These are phyloP conservation scores for Syngnathus acus DNA, from an alignment of 2,797 vertebrate genomes.

Conservation along the genomic window DNA sequence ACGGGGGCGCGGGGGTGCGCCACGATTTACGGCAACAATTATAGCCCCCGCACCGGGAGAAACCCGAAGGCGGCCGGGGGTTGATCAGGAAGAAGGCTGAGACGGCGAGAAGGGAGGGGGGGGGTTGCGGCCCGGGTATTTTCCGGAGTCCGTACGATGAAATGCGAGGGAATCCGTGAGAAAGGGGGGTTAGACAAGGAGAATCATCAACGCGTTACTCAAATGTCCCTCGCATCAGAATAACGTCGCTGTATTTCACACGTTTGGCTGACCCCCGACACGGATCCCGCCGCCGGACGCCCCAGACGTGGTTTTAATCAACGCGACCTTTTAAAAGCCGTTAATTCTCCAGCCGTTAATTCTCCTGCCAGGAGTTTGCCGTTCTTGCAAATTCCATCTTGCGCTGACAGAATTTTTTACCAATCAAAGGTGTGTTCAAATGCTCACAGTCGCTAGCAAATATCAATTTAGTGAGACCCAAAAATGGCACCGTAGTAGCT, in stretches of 20 bases:
- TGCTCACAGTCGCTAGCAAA: no score
- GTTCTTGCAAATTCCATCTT: no score
- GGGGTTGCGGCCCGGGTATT: constrained; percentile 38
- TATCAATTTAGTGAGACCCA: no score
- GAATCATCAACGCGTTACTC: constrained; percentile 32
- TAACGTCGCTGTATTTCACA: constrained; percentile 21
- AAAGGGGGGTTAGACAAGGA: constrained; percentile 34
- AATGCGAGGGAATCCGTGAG: constrained; percentile 30
- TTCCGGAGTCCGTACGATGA: not conserved
- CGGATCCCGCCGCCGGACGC: no score
- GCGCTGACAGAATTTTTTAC: no score
- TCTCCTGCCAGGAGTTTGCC: no score
- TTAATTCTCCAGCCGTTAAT: constrained; percentile 44
- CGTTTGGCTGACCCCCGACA: constrained; percentile 38
- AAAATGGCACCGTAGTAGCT: no score
- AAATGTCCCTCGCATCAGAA: constrained; percentile 9
- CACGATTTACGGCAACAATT: constrained; percentile 74
- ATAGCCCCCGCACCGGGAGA: constrained; percentile 54
- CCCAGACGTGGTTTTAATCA: constrained; percentile 63
- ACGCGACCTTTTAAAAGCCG: constrained; percentile 69
- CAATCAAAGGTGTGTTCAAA: no score
- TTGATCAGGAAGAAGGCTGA: constrained; percentile 9
- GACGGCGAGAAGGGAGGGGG: not conserved
- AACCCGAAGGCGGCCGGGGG: constrained; percentile 37
- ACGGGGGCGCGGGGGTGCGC: constrained; percentile 62